Evolutionary conservation across 1,140 invertebrate genomes (phyloP).

Genomic region (Drosophila murphyi): DNA sequence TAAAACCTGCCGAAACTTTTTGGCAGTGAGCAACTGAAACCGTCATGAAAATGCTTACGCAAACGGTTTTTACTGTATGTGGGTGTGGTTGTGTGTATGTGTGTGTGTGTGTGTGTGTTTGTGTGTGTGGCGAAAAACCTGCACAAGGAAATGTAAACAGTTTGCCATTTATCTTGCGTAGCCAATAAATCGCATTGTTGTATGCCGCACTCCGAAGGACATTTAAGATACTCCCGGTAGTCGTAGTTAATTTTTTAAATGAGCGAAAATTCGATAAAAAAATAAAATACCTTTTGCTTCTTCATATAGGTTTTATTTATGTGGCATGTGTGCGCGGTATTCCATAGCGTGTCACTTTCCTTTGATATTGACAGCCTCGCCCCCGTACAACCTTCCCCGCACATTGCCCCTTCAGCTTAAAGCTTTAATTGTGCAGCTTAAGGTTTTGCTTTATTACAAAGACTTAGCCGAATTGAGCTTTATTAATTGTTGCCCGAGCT

Average conservation of each 20-base stretch:
- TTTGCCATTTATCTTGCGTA: slow-evolving; percentile 79
- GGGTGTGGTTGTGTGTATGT: not conserved
- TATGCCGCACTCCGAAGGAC: slow-evolving; percentile 34
- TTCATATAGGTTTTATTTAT: slow-evolving; percentile 35
- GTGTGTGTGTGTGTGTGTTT: not conserved
- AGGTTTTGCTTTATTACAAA: slow-evolving; percentile 69
- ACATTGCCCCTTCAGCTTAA: slow-evolving; percentile 40
- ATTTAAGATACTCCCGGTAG: slow-evolving; percentile 53
- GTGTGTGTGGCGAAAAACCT: slow-evolving; percentile 17
- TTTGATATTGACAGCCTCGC: slow-evolving; percentile 51
- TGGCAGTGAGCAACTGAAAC: slow-evolving; percentile 58
- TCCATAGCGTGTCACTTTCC: slow-evolving; percentile 59
- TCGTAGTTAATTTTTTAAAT: slow-evolving; percentile 80
- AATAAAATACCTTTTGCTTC: not conserved
- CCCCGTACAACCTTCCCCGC: slow-evolving; percentile 3
- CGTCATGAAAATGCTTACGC: slow-evolving; percentile 76
- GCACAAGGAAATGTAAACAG: slow-evolving; percentile 76
- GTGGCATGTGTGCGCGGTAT: slow-evolving; percentile 31
- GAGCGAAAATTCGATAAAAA: slow-evolving; percentile 50
- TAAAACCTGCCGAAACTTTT: slow-evolving; percentile 78
- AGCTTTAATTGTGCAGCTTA: slow-evolving; percentile 78
- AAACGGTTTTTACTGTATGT: slow-evolving; percentile 64
- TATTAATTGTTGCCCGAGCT: slow-evolving; percentile 69
- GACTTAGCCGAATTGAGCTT: slow-evolving; percentile 68
- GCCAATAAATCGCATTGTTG: slow-evolving; percentile 76